Evolutionary conservation across 2,797 vertebrate species (phyloP), one percentile per base, ranked within the genome.

Genomic region (Oreonectes daqikongensis): DNA sequence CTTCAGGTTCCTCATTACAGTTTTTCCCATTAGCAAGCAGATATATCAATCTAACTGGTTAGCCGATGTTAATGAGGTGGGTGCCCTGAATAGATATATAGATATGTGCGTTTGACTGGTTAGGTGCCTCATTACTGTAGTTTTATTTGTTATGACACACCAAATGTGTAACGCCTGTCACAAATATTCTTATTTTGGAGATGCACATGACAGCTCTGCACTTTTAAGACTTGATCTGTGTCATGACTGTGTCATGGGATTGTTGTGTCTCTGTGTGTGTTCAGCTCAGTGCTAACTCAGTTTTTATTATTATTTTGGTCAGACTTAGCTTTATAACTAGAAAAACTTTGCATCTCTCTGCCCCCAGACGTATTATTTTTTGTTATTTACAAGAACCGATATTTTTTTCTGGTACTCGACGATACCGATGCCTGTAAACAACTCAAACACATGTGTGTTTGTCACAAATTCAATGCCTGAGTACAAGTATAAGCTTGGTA

Each of bases 71-170:
- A 70, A 32, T 26, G 53, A 77, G 55, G 48, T 59, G 32, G 30
- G 35, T 0, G 10, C 40, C 42, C n/a, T n/a, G 30, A 26, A 63
- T 75, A 59, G 53, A 69, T 57, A 69, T 69, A 77, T 50, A 79
- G 68, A 78, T 30, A 42, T 57, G 22, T 72, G 55, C 44, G 75
- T 75, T 57, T n/a, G 71, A 66, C 46, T 57, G 66, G 72, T 73
- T 53, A 32, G 67, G 53, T 18, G 55, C 68, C 75, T 82, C 75
- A 78, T 80, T 84, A 82, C 68, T 53, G 75, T 61, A 72, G 77
- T 69, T 71, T 75, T 80, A 84, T 72, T 60, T 68, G 72, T 75
- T 67, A 50, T 55, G 78, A 52, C 81, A 79, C 53, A 72, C 64
- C 72, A 78, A 78, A 64, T 72, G 32, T 60, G 8, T 48, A 7